Percentiles rank a stretch among this genome's conserved stretches.
Evolutionary conservation across 2,113 vertebrate species (phyloP).

Genomic region (Protobothrops mucrosquamatus): DNA sequence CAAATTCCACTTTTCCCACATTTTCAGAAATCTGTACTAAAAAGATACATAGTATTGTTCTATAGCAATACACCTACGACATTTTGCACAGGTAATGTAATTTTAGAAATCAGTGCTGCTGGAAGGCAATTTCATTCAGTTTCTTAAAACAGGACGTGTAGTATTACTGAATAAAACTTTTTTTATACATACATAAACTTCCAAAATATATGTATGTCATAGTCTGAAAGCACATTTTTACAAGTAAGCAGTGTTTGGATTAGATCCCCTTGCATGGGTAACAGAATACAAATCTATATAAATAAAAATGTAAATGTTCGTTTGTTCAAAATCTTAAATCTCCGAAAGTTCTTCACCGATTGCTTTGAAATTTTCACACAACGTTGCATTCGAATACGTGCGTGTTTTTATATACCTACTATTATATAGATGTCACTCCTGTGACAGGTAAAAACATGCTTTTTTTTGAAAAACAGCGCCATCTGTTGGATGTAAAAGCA

Average conservation of each 20-base stretch:
- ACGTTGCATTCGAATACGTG: too few relatives aligned
- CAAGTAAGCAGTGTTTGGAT: not conserved
- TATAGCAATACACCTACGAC: slow-evolving; percentile 13
- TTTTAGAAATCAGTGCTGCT: not conserved
- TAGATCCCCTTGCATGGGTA: not conserved
- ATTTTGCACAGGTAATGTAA: not conserved
- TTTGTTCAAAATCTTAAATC: too few relatives aligned
- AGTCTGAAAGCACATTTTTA: not conserved
- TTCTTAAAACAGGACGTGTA: not conserved
- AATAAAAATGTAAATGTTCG: too few relatives aligned
- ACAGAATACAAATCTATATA: not conserved
- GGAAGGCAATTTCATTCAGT: not conserved
- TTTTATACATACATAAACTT: not conserved
- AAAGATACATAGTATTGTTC: slow-evolving; percentile 44
- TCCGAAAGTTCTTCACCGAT: too few relatives aligned
- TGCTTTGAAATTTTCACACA: too few relatives aligned
- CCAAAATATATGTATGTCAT: not conserved
- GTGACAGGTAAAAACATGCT: too few relatives aligned
- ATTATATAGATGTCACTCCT: too few relatives aligned
- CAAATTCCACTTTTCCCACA: slow-evolving; percentile 88
- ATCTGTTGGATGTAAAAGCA: too few relatives aligned
- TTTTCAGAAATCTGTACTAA: slow-evolving; percentile 77
- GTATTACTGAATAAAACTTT: not conserved
- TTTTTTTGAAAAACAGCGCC: too few relatives aligned
- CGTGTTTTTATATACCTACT: too few relatives aligned